Evolutionary conservation across 2,797 vertebrate genomes (phyloP).

Genomic region (Mallotus villosus): DNA sequence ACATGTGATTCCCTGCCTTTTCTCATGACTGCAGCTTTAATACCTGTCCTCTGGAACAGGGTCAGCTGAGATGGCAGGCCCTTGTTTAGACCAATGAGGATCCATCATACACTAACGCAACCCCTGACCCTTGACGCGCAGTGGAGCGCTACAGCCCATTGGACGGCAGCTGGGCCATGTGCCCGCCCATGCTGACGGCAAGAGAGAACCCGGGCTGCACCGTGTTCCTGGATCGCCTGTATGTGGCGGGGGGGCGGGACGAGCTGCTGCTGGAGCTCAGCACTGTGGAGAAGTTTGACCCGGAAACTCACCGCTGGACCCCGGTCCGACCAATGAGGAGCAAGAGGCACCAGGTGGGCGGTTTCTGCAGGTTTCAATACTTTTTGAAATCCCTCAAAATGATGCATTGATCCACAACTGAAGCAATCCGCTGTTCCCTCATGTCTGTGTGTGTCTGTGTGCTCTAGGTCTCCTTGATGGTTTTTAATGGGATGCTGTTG

Average conservation of each 20-base stretch:
- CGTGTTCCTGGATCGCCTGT: slow-evolving; percentile 30
- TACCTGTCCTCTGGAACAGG: background rate
- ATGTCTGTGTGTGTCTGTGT: slow-evolving; percentile 9
- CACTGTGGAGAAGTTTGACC: slow-evolving; percentile 40
- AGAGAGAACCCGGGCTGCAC: slow-evolving; percentile 47
- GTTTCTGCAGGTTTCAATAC: background rate
- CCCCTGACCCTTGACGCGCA: slow-evolving; percentile 9
- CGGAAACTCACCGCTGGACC: slow-evolving; percentile 14
- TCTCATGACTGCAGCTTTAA: background rate
- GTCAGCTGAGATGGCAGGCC: background rate
- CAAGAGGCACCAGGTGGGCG: slow-evolving; percentile 38
- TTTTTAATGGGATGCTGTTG: slow-evolving; percentile 46
- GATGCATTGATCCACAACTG: too few species aligned
- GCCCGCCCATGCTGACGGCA: slow-evolving; percentile 29
- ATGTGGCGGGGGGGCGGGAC: slow-evolving; percentile 32
- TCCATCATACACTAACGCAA: background rate
- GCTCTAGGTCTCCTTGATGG: slow-evolving; percentile 47
- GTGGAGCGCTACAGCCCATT: slow-evolving; percentile 49
- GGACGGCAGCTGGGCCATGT: slow-evolving; percentile 46
- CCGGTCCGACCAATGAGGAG: slow-evolving; percentile 28
- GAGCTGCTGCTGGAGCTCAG: slow-evolving; percentile 38
- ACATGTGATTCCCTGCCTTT: background rate
- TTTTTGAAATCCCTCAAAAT: too few species aligned
- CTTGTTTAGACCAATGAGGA: background rate
- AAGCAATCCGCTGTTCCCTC: too few species aligned